Conservation (phyloP, 2,797 vertebrate genomes). For the Lithobates pipiens region DNA sequence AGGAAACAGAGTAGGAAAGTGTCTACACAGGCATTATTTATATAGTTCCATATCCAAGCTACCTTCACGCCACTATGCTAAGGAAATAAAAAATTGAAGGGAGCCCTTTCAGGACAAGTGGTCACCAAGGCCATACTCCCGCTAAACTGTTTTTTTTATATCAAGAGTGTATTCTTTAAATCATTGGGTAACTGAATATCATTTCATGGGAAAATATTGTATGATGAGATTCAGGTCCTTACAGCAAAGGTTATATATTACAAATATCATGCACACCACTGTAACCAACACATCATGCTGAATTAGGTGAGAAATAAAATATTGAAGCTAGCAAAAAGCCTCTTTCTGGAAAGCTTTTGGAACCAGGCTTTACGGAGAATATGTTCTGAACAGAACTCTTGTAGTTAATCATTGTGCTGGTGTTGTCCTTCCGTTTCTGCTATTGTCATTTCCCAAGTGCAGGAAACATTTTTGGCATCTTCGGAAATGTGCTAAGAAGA, state of each 20-base stretch:
- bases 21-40: too few species aligned
- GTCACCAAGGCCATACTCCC: too few species aligned
- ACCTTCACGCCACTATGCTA: too few species aligned
- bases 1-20: too few species aligned
- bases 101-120: too few species aligned
- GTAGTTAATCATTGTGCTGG: conserved; percentile 32
- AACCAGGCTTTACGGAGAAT: conserved; percentile 35
- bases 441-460: conserved; percentile 59
- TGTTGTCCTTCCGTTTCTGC: conserved; percentile 59
- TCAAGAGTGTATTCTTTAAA: too few species aligned
- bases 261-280: conserved; percentile 15
- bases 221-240: conserved; percentile 5
- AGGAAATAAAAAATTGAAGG: too few species aligned
- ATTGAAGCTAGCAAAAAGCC: conserved; percentile 24
- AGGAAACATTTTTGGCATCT: conserved; percentile 59
- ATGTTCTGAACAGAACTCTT: conserved; percentile 55
- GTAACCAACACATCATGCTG: conserved; percentile 33
- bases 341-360: conserved; percentile 36
- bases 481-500: conserved; percentile 62
- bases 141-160: too few species aligned
- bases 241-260: conserved; percentile 9
- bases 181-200: neutral
- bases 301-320: conserved; percentile 56
- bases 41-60: too few species aligned
- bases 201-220: neutral